Base-by-base conservation (phyloP, 2,113 vertebrate genomes). In the Sterna hirundo region DNA sequence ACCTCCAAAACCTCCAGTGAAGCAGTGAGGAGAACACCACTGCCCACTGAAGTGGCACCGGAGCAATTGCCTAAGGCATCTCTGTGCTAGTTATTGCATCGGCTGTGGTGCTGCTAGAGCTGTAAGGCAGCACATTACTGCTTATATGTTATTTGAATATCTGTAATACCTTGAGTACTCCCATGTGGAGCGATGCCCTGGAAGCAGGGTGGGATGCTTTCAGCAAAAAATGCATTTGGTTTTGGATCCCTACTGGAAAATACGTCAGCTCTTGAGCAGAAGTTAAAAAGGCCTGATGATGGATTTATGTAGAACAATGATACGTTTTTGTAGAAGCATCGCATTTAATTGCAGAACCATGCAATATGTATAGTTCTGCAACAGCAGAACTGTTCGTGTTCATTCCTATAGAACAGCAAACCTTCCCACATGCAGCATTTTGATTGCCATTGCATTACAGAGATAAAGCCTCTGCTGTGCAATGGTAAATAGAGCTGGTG, bases 401-500 rank as follows among this genome's bases (percentile, higher is more conserved):
- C 70, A 20, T 83, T 95, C 81, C 82, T 49, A 30, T 11, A 78
- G 36, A 80, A 74, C 38, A 57, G 68, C 51, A 78, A 92, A 40
- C 66, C 27, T 92, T 96, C 86, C 32, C 75, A 62, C 64, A 34
- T 30, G 54, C 47, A 91, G 68, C 74, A 82, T 54, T 91, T 82
- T 90, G 55, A 86, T 74, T 81, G 61, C 78, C 80, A 30, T 75
- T 94, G 72, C 93, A 51, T 64, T 85, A 69, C 47, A 77, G 52
- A 94, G 44, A 79, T 71, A 89, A 93, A 96, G 74, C 38, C 66
- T 86, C 75, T 91, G 47, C 68, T 68, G 71, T 83, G 86, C 75
- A 77, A 68, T 32, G 79, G 51, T 91, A 90, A 94, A 87, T 94
- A 91, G 68, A 92, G 76, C 94, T 95, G 77, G 71, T 92, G 42